Evolutionary conservation across 2,888 invertebrate genomes (phyloP), one percentile per base, ranked within the genome.

Genomic region (Polydrusus cervinus): DNA sequence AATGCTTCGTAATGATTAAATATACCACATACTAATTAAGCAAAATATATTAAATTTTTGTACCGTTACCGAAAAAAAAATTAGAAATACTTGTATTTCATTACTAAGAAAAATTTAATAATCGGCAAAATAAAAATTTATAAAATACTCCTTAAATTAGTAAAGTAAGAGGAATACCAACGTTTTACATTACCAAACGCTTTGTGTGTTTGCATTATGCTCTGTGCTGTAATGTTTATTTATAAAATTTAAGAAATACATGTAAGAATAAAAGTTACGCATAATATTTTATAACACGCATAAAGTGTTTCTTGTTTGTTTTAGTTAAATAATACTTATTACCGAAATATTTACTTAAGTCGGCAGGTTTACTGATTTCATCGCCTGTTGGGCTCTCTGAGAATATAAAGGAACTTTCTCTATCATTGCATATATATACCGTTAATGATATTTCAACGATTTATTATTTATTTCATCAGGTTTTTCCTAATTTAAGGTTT

Each of bases 311-410:
- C 5, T 18, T 51, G n/a, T 51, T 51, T 51, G n/a, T 51, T 51
- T 51, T 20, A 20, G 51, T 51, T 51, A 51, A 10, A 25, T 20
- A 49, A 49, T 9, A 16, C 18, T 18, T 1, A 25, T 18, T 51
- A 13, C 18, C 51, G 9, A 25, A 51, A 51, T 51, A 3, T 51
- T 51, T 25, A 11, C 51, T 18, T 20, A 43, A 40, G 43, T 43
- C 43, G 53, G 40, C 53, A 25, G 30, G 67, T 55, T 67, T 67
- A 30, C 20, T 25, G 55, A 53, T 14, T n/a, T 67, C 5, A 38
- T 13, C 53, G 67, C 38, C 40, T 51, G 67, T 67, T 55, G 67
- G 34, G 8, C 43, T 67, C 67, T 55, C 14, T 1, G 25, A n/a
- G 18, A 38, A 18, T 11, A n/a, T 13, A 30, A n/a, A 13, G 55